Evolutionary conservation across 1,140 invertebrate genomes (phyloP), one percentile per base, ranked within the genome.

Genomic region (Drosophila subobscura): DNA sequence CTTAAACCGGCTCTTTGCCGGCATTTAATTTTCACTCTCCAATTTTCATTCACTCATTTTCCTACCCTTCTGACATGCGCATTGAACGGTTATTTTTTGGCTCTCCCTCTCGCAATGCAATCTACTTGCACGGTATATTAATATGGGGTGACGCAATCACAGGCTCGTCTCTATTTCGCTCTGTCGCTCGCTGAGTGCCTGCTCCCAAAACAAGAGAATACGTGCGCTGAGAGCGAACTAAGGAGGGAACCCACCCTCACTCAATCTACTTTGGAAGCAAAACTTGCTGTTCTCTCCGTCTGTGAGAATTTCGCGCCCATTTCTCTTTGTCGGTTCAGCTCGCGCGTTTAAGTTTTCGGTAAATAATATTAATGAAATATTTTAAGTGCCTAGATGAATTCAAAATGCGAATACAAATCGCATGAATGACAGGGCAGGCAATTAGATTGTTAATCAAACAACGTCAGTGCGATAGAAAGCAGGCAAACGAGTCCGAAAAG

Each of bases 341-440:
- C 73, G 59, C 49, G 52, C 57, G 56, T 47, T 51, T 50, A 29
- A 59, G 58, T 47, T 16, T 64, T 40, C 58, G 61, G 49, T 22
- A 65, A 76, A 72, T 67, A 72, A 64, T 47, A 51, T 74, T 68
- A 76, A 85, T 80, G 80, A 80, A 85, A 74, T 67, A 77, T 76
- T 84, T 71, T 44, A 27, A 65, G 27, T 65, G 54, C 37, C 27
- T 45, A 60, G 58, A 47, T 46, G 20, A 80, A 44, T 25, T 52
- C 66, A 65, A 60, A 52, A 57, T 49, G 14, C 23, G 6, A 57
- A 29, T 55, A 45, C 20, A 63, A 66, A 57, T 72, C 23, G 56
- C 52, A 37, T 58, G 67, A 68, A 68, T 63, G 42, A 56, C n/a
- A 64, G 54, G 20, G 25, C 47, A 14, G 12, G 10, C 71, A 75